Base-by-base conservation (phyloP, 2,888 invertebrate species). In the Catotricha subobsoleta region DNA sequence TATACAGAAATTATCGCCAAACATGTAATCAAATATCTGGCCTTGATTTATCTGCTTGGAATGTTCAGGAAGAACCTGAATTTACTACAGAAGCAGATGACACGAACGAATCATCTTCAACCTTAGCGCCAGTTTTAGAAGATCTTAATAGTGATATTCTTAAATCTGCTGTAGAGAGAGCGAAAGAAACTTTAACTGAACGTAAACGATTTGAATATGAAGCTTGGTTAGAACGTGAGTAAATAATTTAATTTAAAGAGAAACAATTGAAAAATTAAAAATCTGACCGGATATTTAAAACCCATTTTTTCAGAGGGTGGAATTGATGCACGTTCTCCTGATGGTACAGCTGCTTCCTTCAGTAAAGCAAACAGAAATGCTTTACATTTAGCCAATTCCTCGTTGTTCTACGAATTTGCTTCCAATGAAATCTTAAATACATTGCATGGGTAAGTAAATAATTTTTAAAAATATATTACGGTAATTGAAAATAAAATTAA, bases 351-450 rank as follows among this genome's bases (percentile, higher is more conserved):
- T 1, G 88, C 87, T 1, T 86, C 87, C 0, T 88, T 90, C 62
- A 86, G 84, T 43, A 87, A 88, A 54, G 87, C 90, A 19, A 90
- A 83, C 58, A 73, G 74, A 55, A 80, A 82, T 52, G 86, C 91
- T 1, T 59, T 90, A 8, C 69, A 79, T 44, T 62, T 88, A 20
- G 86, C 88, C 9, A 91, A 91, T 52, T 79, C 82, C 0, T 91
- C 90, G 0, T 67, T 88, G 9, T 73, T 88, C 52, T 76, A 82
- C 43, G 90, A 91, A 58, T 75, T 84, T 46, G 82, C 87, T 0
- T 87, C 90, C 1, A 81, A 83, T 51, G 84, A 88, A 62, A 76
- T 90, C 20, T 62, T 88, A 10, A 81, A 81, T 53, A 72, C 75
- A 3, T 42, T 63, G 20, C 46, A 48, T 10, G 15, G 18, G 42